Conservation (phyloP, 2,113 vertebrate species). For the Limnothrissa miodon region DNA sequence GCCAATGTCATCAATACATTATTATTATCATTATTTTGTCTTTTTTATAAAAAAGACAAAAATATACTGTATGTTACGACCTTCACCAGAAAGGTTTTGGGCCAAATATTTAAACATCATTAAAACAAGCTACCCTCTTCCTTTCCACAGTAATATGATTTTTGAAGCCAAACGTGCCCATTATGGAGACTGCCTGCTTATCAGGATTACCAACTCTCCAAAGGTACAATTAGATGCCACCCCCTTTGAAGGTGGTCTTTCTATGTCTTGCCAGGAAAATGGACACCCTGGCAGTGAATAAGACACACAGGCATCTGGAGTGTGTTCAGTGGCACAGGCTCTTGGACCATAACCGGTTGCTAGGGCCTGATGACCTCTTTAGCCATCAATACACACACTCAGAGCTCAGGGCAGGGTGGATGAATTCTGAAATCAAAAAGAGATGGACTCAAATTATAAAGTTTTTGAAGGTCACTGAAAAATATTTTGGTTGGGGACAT, state of each 20-base stretch:
- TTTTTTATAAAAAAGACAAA: background rate
- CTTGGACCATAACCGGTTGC: background rate
- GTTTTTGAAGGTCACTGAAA: background rate
- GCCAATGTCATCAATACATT: background rate
- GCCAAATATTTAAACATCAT: background rate
- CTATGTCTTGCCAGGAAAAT: slow-evolving; percentile 2
- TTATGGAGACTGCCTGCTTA: background rate
- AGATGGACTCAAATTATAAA: too few species aligned
- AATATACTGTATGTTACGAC: background rate
- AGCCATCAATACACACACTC: background rate
- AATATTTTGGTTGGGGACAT: too few species aligned
- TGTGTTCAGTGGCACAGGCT: background rate
- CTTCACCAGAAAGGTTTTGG: background rate
- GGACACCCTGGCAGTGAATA: background rate
- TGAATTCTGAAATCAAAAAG: background rate
- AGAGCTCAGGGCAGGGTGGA: background rate
- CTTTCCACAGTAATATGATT: background rate
- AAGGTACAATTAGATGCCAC: slow-evolving; percentile 13
- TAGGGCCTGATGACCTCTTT: slow-evolving; percentile 8
- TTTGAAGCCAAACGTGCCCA: background rate
- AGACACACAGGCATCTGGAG: slow-evolving; percentile 10
- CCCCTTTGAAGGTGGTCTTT: slow-evolving; percentile 10
- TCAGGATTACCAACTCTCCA: background rate
- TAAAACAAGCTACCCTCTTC: background rate
- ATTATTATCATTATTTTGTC: too few species aligned